Evolutionary conservation across 2,888 invertebrate species (phyloP).

Genomic region (Ormyrus nitidulus): DNA sequence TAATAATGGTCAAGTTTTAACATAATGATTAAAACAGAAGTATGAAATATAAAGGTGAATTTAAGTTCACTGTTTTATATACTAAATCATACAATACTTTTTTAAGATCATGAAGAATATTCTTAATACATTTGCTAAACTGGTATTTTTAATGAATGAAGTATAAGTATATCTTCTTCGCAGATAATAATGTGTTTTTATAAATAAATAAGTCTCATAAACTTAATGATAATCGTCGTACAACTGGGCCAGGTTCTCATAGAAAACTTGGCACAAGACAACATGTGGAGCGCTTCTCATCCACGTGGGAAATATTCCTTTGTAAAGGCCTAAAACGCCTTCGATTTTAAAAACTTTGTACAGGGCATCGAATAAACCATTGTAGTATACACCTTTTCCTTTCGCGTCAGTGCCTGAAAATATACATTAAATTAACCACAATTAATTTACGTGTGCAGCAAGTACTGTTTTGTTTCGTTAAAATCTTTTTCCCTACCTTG

Average conservation of each 20-base stretch:
- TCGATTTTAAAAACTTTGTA: conserved; percentile 85
- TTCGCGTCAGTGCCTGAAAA: conserved; percentile 57
- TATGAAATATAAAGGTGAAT: too few species aligned
- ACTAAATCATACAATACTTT: too few species aligned
- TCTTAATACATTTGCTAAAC: too few species aligned
- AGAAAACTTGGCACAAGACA: conserved; percentile 90
- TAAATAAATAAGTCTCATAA: not conserved
- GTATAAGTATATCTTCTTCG: not conserved
- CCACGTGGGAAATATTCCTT: conserved; percentile 93
- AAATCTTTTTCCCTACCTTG: conserved; percentile 79
- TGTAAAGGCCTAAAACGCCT: conserved; percentile 89
- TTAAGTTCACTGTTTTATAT: too few species aligned
- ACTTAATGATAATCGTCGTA: conserved; percentile 72
- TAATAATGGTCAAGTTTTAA: too few species aligned
- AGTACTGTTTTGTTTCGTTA: too few species aligned
- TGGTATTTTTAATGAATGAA: not conserved
- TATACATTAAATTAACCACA: not conserved
- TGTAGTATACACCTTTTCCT: conserved; percentile 78
- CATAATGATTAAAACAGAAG: too few species aligned
- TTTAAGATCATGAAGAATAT: too few species aligned
- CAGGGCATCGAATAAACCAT: conserved; percentile 85
- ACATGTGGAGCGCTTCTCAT: conserved; percentile 93
- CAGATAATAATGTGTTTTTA: conserved; percentile 6
- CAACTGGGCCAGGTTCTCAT: conserved; percentile 81
- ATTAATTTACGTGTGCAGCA: too few species aligned